Percentiles rank a stretch among this genome's conserved stretches.
Evolutionary conservation across 2,888 invertebrate genomes (phyloP).

Genomic region (Nomada fucata): DNA sequence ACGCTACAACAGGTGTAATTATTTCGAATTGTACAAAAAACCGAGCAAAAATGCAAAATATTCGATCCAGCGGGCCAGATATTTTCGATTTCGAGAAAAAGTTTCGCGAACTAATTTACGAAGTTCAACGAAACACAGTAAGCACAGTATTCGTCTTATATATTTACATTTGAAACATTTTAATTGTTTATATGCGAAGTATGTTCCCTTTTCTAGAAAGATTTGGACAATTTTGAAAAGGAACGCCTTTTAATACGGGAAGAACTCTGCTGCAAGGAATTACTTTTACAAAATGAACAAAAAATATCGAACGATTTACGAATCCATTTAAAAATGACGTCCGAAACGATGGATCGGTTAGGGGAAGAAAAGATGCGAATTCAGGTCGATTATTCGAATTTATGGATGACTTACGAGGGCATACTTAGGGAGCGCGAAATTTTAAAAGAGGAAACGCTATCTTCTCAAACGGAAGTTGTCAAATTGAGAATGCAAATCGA

Average conservation of each 20-base stretch:
- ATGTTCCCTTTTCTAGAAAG: background rate
- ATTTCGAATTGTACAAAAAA: background rate
- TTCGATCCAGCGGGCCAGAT: slow-evolving; percentile 45
- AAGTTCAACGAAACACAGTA: slow-evolving; percentile 76
- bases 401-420: slow-evolving; percentile 72
- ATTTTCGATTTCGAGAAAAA: slow-evolving; percentile 73
- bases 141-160: slow-evolving; percentile 9
- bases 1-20: background rate
- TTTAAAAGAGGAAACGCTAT: slow-evolving; percentile 71
- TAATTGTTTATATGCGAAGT: background rate
- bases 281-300: slow-evolving; percentile 73
- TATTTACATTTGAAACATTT: background rate
- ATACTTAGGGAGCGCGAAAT: slow-evolving; percentile 72
- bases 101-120: slow-evolving; percentile 74
- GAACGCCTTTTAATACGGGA: slow-evolving; percentile 70
- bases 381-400: slow-evolving; percentile 69
- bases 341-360: slow-evolving; percentile 66
- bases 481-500: slow-evolving; percentile 70
- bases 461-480: slow-evolving; percentile 71
- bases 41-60: slow-evolving; percentile 29
- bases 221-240: slow-evolving; percentile 57
- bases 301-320: slow-evolving; percentile 70
- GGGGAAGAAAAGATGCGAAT: slow-evolving; percentile 75
- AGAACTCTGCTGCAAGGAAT: slow-evolving; percentile 67
- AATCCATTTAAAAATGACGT: slow-evolving; percentile 69